These are phyloP conservation scores for Druceiella hillmani DNA, from an alignment of 2,888 invertebrate species.

Conservation along the genomic window DNA sequence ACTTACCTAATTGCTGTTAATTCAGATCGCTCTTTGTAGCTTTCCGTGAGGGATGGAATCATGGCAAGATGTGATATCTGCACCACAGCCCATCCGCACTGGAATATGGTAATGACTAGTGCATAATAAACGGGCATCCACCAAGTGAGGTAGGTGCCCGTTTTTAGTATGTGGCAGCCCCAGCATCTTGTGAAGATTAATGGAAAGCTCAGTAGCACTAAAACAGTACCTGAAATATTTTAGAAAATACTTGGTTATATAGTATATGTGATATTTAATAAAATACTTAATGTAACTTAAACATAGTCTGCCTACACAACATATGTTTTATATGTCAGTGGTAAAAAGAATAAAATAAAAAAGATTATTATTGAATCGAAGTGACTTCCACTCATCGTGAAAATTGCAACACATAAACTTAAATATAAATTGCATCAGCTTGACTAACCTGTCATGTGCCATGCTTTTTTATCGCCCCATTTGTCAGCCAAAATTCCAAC, in stretches of 20 bases:
- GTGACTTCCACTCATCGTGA: too few species aligned
- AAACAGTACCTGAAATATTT: constrained; percentile 49
- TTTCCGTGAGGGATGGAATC: constrained; percentile 74
- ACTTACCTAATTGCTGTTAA: constrained; percentile 73
- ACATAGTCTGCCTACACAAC: too few species aligned
- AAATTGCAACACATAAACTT: too few species aligned
- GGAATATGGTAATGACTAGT: constrained; percentile 66
- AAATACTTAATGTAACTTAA: neutral
- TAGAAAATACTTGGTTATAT: constrained; percentile 7
- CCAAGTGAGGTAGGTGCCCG: constrained; percentile 38
- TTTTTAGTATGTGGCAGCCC: constrained; percentile 41
- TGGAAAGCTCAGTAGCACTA: constrained; percentile 71
- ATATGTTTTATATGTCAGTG: too few species aligned
- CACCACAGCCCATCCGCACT: constrained; percentile 90
- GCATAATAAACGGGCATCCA: constrained; percentile 55
- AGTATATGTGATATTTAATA: neutral
- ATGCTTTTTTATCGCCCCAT: constrained; percentile 70
- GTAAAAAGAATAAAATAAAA: too few species aligned
- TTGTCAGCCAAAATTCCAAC: constrained; percentile 79
- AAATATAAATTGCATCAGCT: too few species aligned
- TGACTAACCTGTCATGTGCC: constrained; percentile 77
- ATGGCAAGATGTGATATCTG: constrained; percentile 92
- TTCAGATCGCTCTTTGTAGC: constrained; percentile 65
- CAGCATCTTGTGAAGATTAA: constrained; percentile 71
- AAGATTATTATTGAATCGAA: too few species aligned